Evolutionary conservation across 2,113 vertebrate species (phyloP).

Genomic region (Lampris incognitus): DNA sequence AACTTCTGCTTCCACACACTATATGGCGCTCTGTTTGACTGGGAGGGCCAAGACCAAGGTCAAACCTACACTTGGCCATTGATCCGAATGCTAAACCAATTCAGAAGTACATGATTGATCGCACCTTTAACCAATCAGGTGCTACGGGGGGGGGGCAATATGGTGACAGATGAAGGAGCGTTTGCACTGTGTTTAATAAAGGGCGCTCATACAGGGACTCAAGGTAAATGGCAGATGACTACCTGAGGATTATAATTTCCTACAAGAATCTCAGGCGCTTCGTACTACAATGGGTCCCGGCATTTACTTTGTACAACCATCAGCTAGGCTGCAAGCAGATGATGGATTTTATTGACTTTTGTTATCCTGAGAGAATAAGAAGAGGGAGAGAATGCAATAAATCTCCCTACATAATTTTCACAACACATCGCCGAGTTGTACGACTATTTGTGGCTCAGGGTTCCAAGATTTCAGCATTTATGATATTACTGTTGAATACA

Average conservation of each 20-base stretch:
- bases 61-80: slow-evolving; percentile 23
- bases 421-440: not conserved
- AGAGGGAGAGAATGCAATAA: not conserved
- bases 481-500: not conserved
- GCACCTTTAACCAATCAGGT: slow-evolving; percentile 48
- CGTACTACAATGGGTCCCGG: slow-evolving; percentile 48
- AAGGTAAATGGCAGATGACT: slow-evolving; percentile 58
- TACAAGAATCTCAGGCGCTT: slow-evolving; percentile 40
- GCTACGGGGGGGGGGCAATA: slow-evolving; percentile 35
- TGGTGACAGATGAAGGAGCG: slow-evolving; percentile 59
- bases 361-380: slow-evolving; percentile 26
- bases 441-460: not conserved
- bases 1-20: slow-evolving; percentile 19
- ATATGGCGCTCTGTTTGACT: slow-evolving; percentile 20
- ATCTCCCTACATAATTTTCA: no score
- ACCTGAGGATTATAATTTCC: slow-evolving; percentile 50
- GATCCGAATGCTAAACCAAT: slow-evolving; percentile 36
- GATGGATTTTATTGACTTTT: slow-evolving; percentile 32
- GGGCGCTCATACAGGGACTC: slow-evolving; percentile 44
- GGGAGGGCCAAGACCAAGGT: slow-evolving; percentile 55
- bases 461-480: not conserved
- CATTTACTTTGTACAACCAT: slow-evolving; percentile 26
- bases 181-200: slow-evolving; percentile 59
- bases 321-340: slow-evolving; percentile 10
- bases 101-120: slow-evolving; percentile 50